Base-by-base conservation (phyloP, 1,140 invertebrate genomes). In the Tetragnatha versicolor region DNA sequence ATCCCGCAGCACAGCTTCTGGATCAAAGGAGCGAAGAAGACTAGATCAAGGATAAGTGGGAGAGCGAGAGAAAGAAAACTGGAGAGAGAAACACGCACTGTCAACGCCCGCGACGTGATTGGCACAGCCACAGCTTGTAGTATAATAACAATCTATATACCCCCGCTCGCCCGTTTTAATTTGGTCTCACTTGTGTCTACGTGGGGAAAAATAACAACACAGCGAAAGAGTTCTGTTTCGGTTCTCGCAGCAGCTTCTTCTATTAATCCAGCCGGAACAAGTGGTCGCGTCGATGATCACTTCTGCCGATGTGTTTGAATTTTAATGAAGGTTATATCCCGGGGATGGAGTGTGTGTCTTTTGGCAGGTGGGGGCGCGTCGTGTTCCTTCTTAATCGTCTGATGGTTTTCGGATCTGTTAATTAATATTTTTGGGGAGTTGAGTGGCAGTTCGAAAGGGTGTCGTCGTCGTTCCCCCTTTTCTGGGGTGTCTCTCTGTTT, bases 131-230 rank as follows among this genome's bases (percentile, higher is more conserved):
- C 60, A 63, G 60, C 60, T 63, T n/a, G 60, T 63, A 37, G 1
- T 10, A 45, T 14, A 45, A 45, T n/a, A 45, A 10, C 42, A 10
- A 45, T 9, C 60, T 25, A n/a, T 66, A 42, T 66, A 51, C 51
- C 51, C 49, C 51, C 20, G 29, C 51, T 58, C 10, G 27, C 20
- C 51, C 51, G 33, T 31, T 69, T 69, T 69, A 53, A 31, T 69
- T 69, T 39, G 68, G 51, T 58, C 47, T 72, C 68, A 58, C 68
- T 72, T 72, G 68, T 72, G 68, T 72, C 51, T 69, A 17, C 42
- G 42, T 39, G 39, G 20, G 58, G 20, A 22, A 14, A 45, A 45
- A n/a, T 45, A 53, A 49, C 37, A 37, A 25, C 63, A 47, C 63
- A 12, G 68, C 49, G 51, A 22, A 33, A 37, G 33, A 37, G 22